Evolutionary conservation across 2,113 vertebrate species (phyloP).

Genomic region (Saimiri boliviensis): DNA sequence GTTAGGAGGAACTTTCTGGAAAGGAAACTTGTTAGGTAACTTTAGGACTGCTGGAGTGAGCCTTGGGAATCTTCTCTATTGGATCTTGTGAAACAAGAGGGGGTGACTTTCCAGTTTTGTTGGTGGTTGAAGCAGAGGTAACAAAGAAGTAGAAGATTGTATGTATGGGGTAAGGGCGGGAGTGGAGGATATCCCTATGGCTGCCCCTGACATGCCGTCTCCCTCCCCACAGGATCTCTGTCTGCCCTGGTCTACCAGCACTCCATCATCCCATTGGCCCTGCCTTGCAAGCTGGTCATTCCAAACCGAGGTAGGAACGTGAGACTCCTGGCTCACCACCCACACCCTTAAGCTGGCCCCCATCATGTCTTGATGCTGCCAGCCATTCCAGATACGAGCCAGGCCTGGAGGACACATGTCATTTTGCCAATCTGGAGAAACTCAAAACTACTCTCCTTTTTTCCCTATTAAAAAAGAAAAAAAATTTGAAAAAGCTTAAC

Average conservation of each 20-base stretch:
- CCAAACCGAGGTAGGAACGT: constrained; percentile 92
- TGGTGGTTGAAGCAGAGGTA: no score
- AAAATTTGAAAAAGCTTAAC: constrained; percentile 38
- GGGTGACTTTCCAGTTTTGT: background rate
- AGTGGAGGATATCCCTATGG: background rate
- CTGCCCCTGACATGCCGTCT: background rate
- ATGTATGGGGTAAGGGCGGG: background rate
- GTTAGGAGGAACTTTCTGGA: background rate
- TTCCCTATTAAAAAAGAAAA: constrained; percentile 20
- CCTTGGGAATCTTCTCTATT: background rate
- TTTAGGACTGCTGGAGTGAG: background rate
- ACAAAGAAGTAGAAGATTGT: background rate
- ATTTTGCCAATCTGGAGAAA: constrained; percentile 6
- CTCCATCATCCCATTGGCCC: constrained; percentile 96
- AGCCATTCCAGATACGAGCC: background rate
- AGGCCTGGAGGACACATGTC: background rate
- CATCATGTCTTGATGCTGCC: background rate
- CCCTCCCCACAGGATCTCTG: constrained; percentile 89
- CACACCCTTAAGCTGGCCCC: background rate
- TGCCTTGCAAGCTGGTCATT: constrained; percentile 97
- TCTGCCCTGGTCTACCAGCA: constrained; percentile 99
- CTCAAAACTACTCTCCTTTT: background rate
- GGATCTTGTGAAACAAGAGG: background rate
- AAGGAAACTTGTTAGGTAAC: background rate
- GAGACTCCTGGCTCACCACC: background rate